Conservation (phyloP, 2,888 invertebrate species). For the Pyrocoelia pectoralis region DNA sequence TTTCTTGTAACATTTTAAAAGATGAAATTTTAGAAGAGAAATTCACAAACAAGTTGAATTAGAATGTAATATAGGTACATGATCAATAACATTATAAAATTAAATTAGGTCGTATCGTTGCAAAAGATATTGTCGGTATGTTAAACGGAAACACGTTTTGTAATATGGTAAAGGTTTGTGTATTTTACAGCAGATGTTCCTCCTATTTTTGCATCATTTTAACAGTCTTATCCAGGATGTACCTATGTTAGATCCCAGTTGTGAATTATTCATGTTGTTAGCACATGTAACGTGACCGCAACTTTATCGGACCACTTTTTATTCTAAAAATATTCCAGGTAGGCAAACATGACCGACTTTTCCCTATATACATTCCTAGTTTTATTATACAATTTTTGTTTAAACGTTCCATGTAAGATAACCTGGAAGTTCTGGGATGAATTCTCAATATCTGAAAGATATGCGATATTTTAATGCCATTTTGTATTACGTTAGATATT, state of each 20-base stretch:
- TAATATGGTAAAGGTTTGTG: constrained; percentile 18
- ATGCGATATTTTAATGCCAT: too few relatives aligned
- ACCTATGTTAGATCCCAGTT: constrained; percentile 46
- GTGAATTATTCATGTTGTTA: constrained; percentile 53
- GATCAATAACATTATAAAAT: too few relatives aligned
- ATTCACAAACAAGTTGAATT: not conserved
- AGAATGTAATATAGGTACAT: too few relatives aligned
- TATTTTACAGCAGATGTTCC: constrained; percentile 37
- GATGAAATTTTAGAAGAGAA: not conserved
- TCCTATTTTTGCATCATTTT: constrained; percentile 44
- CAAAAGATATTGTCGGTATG: constrained; percentile 10
- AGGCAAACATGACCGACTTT: constrained; percentile 45
- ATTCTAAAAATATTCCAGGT: constrained; percentile 48
- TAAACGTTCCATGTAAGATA: not conserved
- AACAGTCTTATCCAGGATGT: constrained; percentile 43
- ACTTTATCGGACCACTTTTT: constrained; percentile 47
- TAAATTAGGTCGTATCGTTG: not conserved
- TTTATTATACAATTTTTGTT: not conserved
- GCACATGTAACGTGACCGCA: constrained; percentile 51
- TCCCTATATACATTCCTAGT: constrained; percentile 9
- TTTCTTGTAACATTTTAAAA: not conserved
- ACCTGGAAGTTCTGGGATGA: not conserved
- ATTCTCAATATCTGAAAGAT: too few relatives aligned
- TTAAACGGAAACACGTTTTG: constrained; percentile 14
- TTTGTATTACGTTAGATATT: too few relatives aligned